Evolutionary conservation across 2,888 invertebrate genomes (phyloP).

Genomic region (Galerucella pusilla): DNA sequence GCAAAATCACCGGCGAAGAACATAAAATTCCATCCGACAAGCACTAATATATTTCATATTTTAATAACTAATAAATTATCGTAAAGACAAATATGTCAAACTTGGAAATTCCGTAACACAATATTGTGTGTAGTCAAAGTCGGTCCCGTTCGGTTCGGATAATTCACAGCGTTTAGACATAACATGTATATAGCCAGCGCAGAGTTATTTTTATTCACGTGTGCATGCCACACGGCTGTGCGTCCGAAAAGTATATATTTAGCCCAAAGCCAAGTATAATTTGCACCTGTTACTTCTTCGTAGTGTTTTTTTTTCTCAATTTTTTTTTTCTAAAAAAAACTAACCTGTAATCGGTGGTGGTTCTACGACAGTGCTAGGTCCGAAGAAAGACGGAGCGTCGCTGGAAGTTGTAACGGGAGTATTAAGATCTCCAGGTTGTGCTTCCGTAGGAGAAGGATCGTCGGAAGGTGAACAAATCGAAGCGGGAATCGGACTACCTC

Average conservation of each 20-base stretch:
- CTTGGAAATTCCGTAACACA: conserved; percentile 33
- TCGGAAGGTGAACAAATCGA: conserved; percentile 65
- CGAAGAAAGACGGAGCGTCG: conserved; percentile 94
- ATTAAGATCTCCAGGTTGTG: conserved; percentile 87
- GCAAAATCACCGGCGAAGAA: neutral
- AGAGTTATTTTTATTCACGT: conserved; percentile 54
- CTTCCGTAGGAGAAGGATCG: conserved; percentile 65
- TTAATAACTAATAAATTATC: neutral
- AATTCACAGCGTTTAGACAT: conserved; percentile 56
- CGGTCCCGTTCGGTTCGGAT: conserved; percentile 19
- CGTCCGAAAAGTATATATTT: conserved; percentile 43
- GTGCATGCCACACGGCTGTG: conserved; percentile 35
- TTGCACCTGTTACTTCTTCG: conserved; percentile 42
- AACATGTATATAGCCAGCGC: conserved; percentile 56
- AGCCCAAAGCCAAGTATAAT: conserved; percentile 43
- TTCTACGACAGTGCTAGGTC: conserved; percentile 85
- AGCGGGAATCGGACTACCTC: conserved; percentile 68
- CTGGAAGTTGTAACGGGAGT: conserved; percentile 94
- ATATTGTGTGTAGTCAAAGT: conserved; percentile 22
- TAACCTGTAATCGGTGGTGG: conserved; percentile 95
- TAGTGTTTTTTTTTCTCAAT: neutral
- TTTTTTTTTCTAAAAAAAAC: conserved; percentile 53
- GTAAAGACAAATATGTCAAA: neutral
- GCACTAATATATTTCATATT: conserved; percentile 10
- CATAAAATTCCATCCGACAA: neutral